A percentile compares a stretch with the other conserved stretches of the same genome.
Conservation (phyloP, 2,113 vertebrate genomes). For the Ceyx melanurus region DNA sequence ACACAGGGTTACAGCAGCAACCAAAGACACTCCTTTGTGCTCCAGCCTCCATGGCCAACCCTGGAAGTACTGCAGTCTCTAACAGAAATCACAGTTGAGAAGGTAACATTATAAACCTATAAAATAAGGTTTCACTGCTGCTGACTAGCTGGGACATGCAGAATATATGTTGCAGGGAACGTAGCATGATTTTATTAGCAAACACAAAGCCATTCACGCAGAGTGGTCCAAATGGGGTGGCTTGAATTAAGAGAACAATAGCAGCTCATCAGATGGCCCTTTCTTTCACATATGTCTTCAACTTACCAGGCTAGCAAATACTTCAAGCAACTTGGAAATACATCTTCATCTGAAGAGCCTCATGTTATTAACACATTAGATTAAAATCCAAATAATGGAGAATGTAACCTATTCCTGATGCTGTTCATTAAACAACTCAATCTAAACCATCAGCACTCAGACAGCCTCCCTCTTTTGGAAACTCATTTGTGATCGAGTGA, state of each 20-base stretch:
- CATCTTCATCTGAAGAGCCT: slow-evolving; percentile 8
- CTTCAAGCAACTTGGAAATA: slow-evolving; percentile 19
- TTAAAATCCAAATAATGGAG: slow-evolving; percentile 24
- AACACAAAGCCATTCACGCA: slow-evolving; percentile 48
- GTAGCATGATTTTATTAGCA: slow-evolving; percentile 45
- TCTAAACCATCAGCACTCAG: neutral
- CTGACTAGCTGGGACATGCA: slow-evolving; percentile 40
- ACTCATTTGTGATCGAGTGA: neutral
- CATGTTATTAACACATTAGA: slow-evolving; percentile 41
- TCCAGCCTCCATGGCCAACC: neutral
- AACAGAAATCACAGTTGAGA: neutral
- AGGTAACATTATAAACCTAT: slow-evolving; percentile 30
- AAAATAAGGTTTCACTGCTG: slow-evolving; percentile 42
- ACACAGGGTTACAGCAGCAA: neutral
- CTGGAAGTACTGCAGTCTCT: neutral
- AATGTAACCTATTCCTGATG: neutral
- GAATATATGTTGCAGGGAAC: slow-evolving; percentile 52
- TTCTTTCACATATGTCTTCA: slow-evolving; percentile 47
- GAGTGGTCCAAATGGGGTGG: slow-evolving; percentile 47
- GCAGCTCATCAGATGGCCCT: slow-evolving; percentile 46
- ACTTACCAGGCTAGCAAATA: neutral
- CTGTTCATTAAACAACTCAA: neutral
- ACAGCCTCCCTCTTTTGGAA: neutral
- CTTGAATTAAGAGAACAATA: slow-evolving; percentile 67
- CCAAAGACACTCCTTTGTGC: neutral